phyloP scores from a whole-genome alignment of 2,797 vertebrate genomes.

The Meriones psammophilus region DNA sequence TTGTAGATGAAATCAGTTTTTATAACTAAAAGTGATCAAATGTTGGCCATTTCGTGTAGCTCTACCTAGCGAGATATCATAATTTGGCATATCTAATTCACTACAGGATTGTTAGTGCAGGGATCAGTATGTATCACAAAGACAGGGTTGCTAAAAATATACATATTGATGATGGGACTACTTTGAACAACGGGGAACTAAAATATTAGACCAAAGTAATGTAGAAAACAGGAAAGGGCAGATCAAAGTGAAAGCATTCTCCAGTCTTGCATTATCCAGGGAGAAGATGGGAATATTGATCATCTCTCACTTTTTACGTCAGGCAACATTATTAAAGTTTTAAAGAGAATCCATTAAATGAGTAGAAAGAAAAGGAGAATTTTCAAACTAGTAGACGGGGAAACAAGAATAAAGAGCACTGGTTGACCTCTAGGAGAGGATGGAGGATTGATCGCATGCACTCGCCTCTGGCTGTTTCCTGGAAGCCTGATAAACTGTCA shows the following conservation, averaged over 20 bases:
- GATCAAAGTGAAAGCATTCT: slow-evolving; percentile 62
- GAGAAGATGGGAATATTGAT: slow-evolving; percentile 64
- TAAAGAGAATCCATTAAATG: slow-evolving; percentile 65
- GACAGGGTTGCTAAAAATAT: background rate
- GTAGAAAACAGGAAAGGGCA: background rate
- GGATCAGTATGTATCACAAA: background rate
- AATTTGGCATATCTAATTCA: background rate
- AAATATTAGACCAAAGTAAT: slow-evolving; percentile 39
- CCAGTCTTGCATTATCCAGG: slow-evolving; percentile 52
- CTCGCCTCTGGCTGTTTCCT: slow-evolving; percentile 45
- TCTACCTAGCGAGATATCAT: slow-evolving; percentile 5
- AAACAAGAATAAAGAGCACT: slow-evolving; percentile 28
- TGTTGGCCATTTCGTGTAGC: background rate
- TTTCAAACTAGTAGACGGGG: slow-evolving; percentile 27
- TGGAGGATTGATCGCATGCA: background rate
- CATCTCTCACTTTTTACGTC: slow-evolving; percentile 51
- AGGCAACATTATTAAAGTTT: slow-evolving; percentile 65
- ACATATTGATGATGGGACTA: background rate
- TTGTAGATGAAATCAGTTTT: background rate
- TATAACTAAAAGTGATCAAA: slow-evolving; percentile 43
- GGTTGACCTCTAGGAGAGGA: background rate
- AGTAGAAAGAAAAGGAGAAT: slow-evolving; percentile 53
- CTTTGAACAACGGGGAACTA: slow-evolving; percentile 5
- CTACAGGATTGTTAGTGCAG: background rate
- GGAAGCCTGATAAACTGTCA: slow-evolving; percentile 56